These are phyloP conservation scores for Perizoma affinitatum DNA, from an alignment of 2,888 invertebrate species.

Conservation along the genomic window DNA sequence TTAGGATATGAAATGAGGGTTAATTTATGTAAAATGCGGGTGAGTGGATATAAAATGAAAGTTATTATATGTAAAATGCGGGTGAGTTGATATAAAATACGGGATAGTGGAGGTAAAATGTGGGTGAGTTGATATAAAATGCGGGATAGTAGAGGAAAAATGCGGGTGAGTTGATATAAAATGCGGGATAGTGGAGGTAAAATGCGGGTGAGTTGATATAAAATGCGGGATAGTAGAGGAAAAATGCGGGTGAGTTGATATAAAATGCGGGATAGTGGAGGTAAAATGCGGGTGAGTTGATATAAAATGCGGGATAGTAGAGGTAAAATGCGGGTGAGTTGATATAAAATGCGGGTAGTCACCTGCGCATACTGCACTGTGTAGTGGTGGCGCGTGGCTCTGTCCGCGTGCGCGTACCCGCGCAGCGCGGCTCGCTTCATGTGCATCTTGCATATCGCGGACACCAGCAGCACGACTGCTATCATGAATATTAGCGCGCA, in stretches of 20 bases:
- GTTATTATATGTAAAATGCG: not conserved
- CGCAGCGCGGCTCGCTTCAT: constrained; percentile 75
- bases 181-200: not conserved
- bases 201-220: not conserved
- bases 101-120: not conserved
- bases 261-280: too few relatives aligned
- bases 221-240: too few relatives aligned
- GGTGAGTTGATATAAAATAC: not conserved
- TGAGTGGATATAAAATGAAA: not conserved
- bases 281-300: constrained; percentile 32
- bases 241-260: constrained; percentile 45
- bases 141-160: not conserved
- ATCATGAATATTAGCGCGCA: constrained; percentile 80
- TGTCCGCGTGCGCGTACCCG: constrained; percentile 60
- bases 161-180: not conserved
- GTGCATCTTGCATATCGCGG: constrained; percentile 79
- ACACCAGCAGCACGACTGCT: constrained; percentile 76
- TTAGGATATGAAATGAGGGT: not conserved
- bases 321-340: constrained; percentile 45
- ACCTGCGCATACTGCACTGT: constrained; percentile 54
- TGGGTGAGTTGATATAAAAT: not conserved
- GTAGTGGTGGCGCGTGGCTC: constrained; percentile 54
- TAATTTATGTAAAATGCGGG: not conserved
- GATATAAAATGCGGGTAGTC: not conserved
- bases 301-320: not conserved